Percentiles rank a stretch among this genome's conserved stretches.
These are phyloP conservation scores for Epinephelus moara DNA, from an alignment of 2,113 vertebrate genomes.

Conservation along the genomic window DNA sequence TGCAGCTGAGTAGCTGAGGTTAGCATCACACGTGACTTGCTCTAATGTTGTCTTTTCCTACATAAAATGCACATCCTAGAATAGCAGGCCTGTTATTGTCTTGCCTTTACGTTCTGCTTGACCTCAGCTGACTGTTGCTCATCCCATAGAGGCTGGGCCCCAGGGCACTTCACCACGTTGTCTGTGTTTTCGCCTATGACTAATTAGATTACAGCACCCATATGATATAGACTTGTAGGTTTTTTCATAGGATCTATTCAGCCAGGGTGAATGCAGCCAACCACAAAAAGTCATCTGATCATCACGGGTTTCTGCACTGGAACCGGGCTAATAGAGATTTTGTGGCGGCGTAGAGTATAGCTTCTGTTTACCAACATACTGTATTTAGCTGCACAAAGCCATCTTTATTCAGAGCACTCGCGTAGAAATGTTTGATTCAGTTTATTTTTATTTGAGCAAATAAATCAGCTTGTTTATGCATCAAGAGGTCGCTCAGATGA, in stretches of 20 bases:
- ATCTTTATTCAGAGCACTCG: not conserved
- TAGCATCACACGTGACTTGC: not conserved
- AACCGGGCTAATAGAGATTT: conserved; percentile 31
- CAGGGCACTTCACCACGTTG: conserved; percentile 11
- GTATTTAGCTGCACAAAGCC: conserved; percentile 26
- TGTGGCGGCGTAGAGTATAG: not conserved
- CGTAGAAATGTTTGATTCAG: not conserved
- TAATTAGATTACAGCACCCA: conserved; percentile 69
- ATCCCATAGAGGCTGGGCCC: conserved; percentile 11
- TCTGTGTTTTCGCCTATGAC: conserved; percentile 32
- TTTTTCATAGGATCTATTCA: conserved; percentile 37
- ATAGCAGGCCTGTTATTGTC: not conserved
- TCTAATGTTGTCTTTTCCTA: not conserved
- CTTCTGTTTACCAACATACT: conserved; percentile 15
- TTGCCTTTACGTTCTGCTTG: conserved; percentile 29
- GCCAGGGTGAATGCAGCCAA: conserved; percentile 34
- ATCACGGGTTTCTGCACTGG: conserved; percentile 44
- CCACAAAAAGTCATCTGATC: conserved; percentile 51
- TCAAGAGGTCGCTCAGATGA: conserved; percentile 26
- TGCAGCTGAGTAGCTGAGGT: conserved; percentile 16
- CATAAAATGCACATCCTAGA: not conserved
- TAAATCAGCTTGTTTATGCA: conserved; percentile 24
- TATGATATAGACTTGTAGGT: conserved; percentile 56
- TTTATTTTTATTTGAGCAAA: conserved; percentile 2
- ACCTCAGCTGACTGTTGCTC: conserved; percentile 52